Evolutionary conservation across 1,140 invertebrate species (phyloP), one percentile per base, ranked within the genome.

Genomic region (Goniozus legneri): DNA sequence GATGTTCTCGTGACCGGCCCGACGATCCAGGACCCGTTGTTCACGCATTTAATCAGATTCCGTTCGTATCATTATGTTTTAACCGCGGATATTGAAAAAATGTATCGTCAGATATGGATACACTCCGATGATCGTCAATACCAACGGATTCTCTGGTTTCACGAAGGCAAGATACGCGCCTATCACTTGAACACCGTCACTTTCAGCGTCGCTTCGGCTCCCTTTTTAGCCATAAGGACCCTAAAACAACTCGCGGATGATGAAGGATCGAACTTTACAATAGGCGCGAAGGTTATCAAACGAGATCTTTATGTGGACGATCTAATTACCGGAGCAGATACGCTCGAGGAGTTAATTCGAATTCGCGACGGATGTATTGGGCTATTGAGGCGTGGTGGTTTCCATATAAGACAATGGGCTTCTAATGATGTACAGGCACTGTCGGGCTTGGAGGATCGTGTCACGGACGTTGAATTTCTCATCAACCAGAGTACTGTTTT

Each of bases 231-330:
- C 12, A 39, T 39, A 12, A 33, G 13, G 38, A 52, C 6, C 51
- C 70, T 50, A 34, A 21, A 24, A 3, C 3, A 39, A 39, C 8
- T 39, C 7, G 37, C 20, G 2, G 6, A 39, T 2, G 37, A 39
- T 13, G 37, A 39, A 14, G 37, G 19, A 22, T 21, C 10, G 7
- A 12, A 13, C 2, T 39, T n/a, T 14, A 19, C 37, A 3, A 24
- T 8, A 8, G 37, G 12, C 2, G 15, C 37, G 1, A 15, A 14
- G 15, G 27, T 39, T 2, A 1, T 39, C 2, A 3, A 24, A 14
- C 8, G 37, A 2, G 37, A 39, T 19, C 27, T 67, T 2, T 73
- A 73, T 31, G 56, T 73, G 2, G 72, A 73, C 44, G 62, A 67
- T 43, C 22, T 53, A 2, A 8, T 67, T 1, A 32, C 40, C 1